phyloP scores from a whole-genome alignment of 1,140 invertebrate genomes.

The Lysiphlebus fabarum region DNA sequence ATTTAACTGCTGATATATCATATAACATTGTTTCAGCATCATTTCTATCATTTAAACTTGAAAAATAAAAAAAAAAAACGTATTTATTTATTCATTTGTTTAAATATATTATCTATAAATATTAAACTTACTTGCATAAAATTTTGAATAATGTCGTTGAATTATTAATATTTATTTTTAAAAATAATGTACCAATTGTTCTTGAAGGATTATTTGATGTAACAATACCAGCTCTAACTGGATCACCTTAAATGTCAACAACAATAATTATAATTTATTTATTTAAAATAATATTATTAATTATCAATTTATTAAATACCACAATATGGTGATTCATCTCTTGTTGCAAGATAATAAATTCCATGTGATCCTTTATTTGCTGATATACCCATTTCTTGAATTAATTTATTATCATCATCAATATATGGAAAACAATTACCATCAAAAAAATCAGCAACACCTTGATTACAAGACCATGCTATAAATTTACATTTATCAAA shows the following conservation, averaged over 20 bases:
- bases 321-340: constrained; percentile 52
- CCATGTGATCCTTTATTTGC: constrained; percentile 46
- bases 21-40: constrained; percentile 35
- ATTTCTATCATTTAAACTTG: constrained; percentile 34
- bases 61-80: constrained; percentile 26
- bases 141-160: constrained; percentile 45
- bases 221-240: constrained; percentile 48
- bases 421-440: constrained; percentile 54
- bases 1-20: constrained; percentile 40
- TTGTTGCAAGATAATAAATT: constrained; percentile 51
- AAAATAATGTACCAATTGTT: constrained; percentile 46
- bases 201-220: constrained; percentile 38
- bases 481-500: constrained; percentile 48
- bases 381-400: constrained; percentile 49
- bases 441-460: constrained; percentile 41
- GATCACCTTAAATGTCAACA: constrained; percentile 43
- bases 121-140: constrained; percentile 45
- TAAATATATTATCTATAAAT: not conserved
- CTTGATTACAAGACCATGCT: constrained; percentile 52
- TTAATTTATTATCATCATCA: constrained; percentile 34
- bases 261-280: not conserved
- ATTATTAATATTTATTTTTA: constrained; percentile 40
- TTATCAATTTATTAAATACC: constrained; percentile 49
- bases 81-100: constrained; percentile 23
- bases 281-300: constrained; percentile 8